A percentile compares a stretch with the other conserved stretches of the same genome.
Evolutionary conservation across 2,888 invertebrate species (phyloP).

Genomic region (Cephonodes hylas): DNA sequence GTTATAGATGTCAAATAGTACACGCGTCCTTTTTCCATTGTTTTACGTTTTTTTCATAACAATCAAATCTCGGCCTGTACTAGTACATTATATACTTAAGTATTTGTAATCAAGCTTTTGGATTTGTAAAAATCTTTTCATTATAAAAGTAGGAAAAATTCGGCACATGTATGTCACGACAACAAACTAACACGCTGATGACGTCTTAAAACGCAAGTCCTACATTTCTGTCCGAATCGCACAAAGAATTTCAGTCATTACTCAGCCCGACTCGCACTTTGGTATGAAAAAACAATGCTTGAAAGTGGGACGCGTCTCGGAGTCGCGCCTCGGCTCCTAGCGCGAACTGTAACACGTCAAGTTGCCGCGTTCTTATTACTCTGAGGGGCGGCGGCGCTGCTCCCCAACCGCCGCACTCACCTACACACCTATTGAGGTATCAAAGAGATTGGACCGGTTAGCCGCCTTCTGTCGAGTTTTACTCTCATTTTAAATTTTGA

Average conservation of each 20-base stretch:
- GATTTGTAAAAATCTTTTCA: neutral
- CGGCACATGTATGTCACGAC: neutral
- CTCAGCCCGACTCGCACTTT: neutral
- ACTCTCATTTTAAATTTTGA: neutral
- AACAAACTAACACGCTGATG: neutral
- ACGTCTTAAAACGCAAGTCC: neutral
- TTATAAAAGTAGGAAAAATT: neutral
- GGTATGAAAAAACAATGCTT: constrained; percentile 2
- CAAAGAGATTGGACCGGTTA: constrained; percentile 16
- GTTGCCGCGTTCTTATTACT: constrained; percentile 9
- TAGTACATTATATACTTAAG: too few relatives aligned
- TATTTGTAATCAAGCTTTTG: too few relatives aligned
- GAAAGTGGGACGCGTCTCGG: constrained; percentile 6
- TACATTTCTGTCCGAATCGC: neutral
- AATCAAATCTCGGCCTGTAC: too few relatives aligned
- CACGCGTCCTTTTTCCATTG: too few relatives aligned
- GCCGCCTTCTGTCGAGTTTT: neutral
- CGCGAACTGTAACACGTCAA: neutral
- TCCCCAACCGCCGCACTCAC: neutral
- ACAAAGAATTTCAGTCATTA: constrained; percentile 3
- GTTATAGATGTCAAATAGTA: too few relatives aligned
- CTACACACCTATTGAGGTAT: constrained; percentile 17
- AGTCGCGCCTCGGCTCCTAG: neutral
- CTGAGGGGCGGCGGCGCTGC: neutral
- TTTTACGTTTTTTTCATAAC: too few relatives aligned